phyloP scores from a whole-genome alignment of 2,113 vertebrate genomes.

The Macquaria australasica region DNA sequence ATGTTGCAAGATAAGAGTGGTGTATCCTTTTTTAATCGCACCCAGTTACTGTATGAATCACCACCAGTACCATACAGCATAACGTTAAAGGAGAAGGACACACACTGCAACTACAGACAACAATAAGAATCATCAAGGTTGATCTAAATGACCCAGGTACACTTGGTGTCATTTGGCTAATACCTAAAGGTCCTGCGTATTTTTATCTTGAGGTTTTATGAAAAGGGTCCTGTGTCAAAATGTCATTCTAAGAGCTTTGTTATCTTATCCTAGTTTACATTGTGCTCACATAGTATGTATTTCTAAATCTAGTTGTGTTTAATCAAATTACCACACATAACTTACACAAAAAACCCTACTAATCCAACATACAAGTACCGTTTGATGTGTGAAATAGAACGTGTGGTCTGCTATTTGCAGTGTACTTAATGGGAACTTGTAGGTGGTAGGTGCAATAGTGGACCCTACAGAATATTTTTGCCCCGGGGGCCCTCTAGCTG shows the following conservation, averaged over 20 bases:
- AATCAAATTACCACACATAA: background rate
- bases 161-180: background rate
- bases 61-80: background rate
- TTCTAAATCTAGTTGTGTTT: background rate
- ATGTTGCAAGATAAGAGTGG: conserved; percentile 41
- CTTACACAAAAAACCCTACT: background rate
- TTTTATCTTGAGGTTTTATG: background rate
- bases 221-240: background rate
- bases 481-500: background rate
- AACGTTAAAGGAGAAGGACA: background rate
- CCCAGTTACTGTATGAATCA: conserved; percentile 32
- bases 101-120: background rate
- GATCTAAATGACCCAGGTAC: background rate
- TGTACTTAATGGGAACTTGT: background rate
- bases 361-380: background rate
- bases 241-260: background rate
- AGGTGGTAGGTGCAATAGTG: background rate
- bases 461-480: background rate
- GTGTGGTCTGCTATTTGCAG: background rate
- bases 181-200: background rate
- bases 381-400: background rate
- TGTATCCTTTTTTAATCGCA: conserved; percentile 22
- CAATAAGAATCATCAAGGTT: background rate
- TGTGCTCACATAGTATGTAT: background rate
- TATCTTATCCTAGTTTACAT: background rate